phyloP scores from a whole-genome alignment of 2,888 invertebrate genomes.

The Sinodicranocentrus sp. region DNA sequence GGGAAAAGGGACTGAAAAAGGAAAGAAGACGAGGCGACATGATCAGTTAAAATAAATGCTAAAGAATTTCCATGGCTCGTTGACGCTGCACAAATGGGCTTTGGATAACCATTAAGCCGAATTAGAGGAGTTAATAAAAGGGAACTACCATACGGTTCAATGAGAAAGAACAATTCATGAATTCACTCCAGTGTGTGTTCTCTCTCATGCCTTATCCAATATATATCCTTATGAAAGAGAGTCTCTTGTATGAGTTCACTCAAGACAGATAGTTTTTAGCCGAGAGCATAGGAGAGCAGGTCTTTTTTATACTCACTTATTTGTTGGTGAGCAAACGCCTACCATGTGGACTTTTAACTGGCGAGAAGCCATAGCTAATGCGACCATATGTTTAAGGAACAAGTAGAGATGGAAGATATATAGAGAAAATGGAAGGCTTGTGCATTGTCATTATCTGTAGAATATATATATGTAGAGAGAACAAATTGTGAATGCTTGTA shows the following conservation, averaged over 20 bases:
- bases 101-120: constrained; percentile 70
- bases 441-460: background rate
- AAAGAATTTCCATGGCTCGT: constrained; percentile 69
- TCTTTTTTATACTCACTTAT: too few relatives aligned
- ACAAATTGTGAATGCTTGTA: background rate
- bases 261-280: too few relatives aligned
- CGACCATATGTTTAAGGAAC: background rate
- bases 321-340: too few relatives aligned
- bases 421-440: too few relatives aligned
- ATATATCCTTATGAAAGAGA: background rate
- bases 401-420: too few relatives aligned
- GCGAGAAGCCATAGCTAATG: constrained; percentile 6
- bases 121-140: constrained; percentile 70
- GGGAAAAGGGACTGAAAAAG: constrained; percentile 20
- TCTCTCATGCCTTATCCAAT: constrained; percentile 3
- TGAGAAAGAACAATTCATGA: constrained; percentile 68
- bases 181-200: constrained; percentile 17
- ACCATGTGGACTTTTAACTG: background rate
- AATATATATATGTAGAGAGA: too few relatives aligned
- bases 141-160: constrained; percentile 67
- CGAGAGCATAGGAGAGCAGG: too few relatives aligned
- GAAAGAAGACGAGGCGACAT: constrained; percentile 51
- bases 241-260: background rate
- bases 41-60: constrained; percentile 68
- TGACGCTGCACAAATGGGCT: constrained; percentile 69